Percentiles rank a stretch among this genome's conserved stretches.
Evolutionary conservation across 2,797 vertebrate species (phyloP).

Genomic region (Rhinophrynus dorsalis): DNA sequence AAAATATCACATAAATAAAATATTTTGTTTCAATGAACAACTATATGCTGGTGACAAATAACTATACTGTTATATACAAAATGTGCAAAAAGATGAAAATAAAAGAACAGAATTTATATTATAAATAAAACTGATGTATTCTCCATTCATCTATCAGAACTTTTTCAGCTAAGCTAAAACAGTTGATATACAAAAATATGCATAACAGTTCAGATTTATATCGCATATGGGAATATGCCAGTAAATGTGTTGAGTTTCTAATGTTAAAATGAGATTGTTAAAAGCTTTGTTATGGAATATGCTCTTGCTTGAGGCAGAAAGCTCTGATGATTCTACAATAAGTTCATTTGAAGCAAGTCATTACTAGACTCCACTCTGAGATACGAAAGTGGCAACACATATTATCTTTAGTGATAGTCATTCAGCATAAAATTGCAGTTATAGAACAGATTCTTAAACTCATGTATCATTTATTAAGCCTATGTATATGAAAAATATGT

Average conservation of each 20-base stretch:
- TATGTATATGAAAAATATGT: neutral
- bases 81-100: neutral
- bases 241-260: neutral
- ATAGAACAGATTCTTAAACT: neutral
- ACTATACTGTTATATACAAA: no score
- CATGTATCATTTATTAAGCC: constrained; percentile 6
- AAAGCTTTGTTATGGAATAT: constrained; percentile 22
- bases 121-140: neutral
- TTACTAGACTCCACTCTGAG: neutral
- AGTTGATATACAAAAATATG: constrained; percentile 17
- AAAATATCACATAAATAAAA: no score
- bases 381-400: neutral
- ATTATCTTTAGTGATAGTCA: neutral
- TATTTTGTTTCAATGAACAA: no score
- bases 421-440: neutral
- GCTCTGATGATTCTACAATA: constrained; percentile 1
- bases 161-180: neutral
- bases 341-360: neutral
- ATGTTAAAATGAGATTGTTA: constrained; percentile 28
- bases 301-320: constrained; percentile 24
- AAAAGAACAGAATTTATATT: neutral
- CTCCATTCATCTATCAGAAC: neutral
- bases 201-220: constrained; percentile 32
- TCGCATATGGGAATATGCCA: constrained; percentile 18
- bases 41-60: no score